A percentile compares a stretch with the other conserved stretches of the same genome.
Evolutionary conservation across 2,888 invertebrate genomes (phyloP).

Genomic region (Willowsia nigromaculata): DNA sequence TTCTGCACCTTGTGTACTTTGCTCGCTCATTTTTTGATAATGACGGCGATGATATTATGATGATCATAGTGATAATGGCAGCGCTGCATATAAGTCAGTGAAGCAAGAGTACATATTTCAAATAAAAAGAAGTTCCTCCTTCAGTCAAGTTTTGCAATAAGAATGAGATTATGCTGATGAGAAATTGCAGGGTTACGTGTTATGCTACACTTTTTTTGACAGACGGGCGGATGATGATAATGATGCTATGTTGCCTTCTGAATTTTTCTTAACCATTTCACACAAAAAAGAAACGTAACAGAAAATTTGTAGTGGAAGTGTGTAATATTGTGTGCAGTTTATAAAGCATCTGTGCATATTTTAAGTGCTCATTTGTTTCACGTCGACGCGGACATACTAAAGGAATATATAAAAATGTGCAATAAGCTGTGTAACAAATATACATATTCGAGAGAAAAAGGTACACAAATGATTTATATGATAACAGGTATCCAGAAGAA

Average conservation of each 20-base stretch:
- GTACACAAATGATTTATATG: conserved; percentile 24
- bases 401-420: conserved; percentile 6
- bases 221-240: conserved; percentile 21
- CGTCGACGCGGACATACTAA: conserved; percentile 1
- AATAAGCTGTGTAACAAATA: background rate
- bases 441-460: background rate
- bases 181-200: conserved; percentile 1
- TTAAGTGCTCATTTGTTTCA: conserved; percentile 33
- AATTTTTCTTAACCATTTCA: background rate
- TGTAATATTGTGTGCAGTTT: background rate
- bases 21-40: conserved; percentile 14
- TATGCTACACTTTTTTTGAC: conserved; percentile 29
- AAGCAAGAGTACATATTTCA: background rate
- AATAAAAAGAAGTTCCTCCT: background rate
- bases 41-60: background rate
- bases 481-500: conserved; percentile 35
- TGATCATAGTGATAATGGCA: background rate
- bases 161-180: background rate
- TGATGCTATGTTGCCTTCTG: background rate
- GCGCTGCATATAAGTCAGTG: background rate
- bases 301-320: background rate
- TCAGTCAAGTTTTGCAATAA: background rate
- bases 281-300: background rate
- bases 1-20: conserved; percentile 48
- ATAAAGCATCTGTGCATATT: background rate